These are phyloP conservation scores for Mythimna pallens DNA, from an alignment of 2,888 invertebrate genomes.

Conservation along the genomic window DNA sequence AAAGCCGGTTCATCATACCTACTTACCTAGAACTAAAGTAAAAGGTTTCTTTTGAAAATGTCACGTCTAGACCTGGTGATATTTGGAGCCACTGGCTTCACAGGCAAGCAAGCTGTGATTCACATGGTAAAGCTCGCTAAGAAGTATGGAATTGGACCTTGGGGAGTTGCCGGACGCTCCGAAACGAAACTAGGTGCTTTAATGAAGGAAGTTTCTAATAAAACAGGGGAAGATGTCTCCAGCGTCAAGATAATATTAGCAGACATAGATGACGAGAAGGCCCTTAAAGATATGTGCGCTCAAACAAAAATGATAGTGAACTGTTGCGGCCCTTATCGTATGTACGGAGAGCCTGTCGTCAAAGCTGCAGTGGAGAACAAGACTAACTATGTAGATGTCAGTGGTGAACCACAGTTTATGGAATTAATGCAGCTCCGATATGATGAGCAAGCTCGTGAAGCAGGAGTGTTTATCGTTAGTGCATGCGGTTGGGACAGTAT, in stretches of 20 bases:
- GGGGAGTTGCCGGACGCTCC: slow-evolving; percentile 97
- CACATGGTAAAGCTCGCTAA: slow-evolving; percentile 89
- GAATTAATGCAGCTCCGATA: slow-evolving; percentile 96
- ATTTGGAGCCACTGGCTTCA: slow-evolving; percentile 98
- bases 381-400: slow-evolving; percentile 97
- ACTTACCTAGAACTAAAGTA: background rate
- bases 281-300: slow-evolving; percentile 95
- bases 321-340: slow-evolving; percentile 97
- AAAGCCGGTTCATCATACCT: slow-evolving; percentile 3
- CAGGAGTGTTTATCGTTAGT: slow-evolving; percentile 96
- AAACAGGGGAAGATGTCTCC: slow-evolving; percentile 88
- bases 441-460: slow-evolving; percentile 93
- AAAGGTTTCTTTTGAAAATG: slow-evolving; percentile 67
- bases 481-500: slow-evolving; percentile 98
- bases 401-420: slow-evolving; percentile 97
- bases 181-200: slow-evolving; percentile 86
- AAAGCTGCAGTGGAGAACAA: slow-evolving; percentile 95
- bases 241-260: slow-evolving; percentile 94
- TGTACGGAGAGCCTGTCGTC: slow-evolving; percentile 97
- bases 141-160: slow-evolving; percentile 91
- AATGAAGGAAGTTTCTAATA: slow-evolving; percentile 84
- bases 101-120: slow-evolving; percentile 96
- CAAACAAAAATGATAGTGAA: slow-evolving; percentile 96
- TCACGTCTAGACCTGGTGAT: slow-evolving; percentile 94
- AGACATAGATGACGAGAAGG: slow-evolving; percentile 93